Evolutionary conservation across 2,797 vertebrate species (phyloP), one percentile per base, ranked within the genome.

Genomic region (Pteronotus mesoamericanus): DNA sequence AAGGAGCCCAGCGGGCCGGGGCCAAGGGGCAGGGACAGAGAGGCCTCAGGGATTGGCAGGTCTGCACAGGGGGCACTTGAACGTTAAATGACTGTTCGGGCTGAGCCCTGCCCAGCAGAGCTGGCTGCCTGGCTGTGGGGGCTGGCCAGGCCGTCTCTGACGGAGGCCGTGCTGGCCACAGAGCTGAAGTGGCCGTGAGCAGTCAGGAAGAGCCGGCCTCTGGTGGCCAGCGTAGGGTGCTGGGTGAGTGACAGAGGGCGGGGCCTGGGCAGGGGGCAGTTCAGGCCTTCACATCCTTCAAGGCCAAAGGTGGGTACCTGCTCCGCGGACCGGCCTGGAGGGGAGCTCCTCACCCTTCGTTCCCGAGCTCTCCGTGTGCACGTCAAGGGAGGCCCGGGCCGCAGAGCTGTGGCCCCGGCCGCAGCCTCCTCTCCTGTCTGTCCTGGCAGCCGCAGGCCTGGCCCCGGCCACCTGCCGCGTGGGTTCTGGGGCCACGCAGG

Each of bases 101-200:
- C 44, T 46, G 71, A 74, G 44, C 22, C 39, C 66, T 37, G n/a
- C n/a, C n/a, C n/a, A 5, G 66, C 34, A 3, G 37, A 71, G 69
- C 39, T 71, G 68, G 16, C 44, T 8, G 9, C 69, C 26, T 32
- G 42, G 71, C 14, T 4, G 42, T n/a, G 39, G 12, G 32, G 2
- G 39, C 3, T 11, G 3, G 16, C 46, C 59, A 22, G 26, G 51
- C n/a, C 37, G 32, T 51, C 26, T 46, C 64, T 37, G 34, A 37
- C 3, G 0, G 11, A 18, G 37, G 57, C 48, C 0, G 1, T 3
- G 10, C 2, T 42, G 26, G 44, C 29, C 16, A 6, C 21, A 16
- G 6, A 7, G 29, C 29, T 66, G 0, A 0, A 84, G 19, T 15
- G 55, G 86, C 6, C 22, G 37, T 44, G 29, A 39, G 9, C 18